A percentile compares a stretch with the other conserved stretches of the same genome.
phyloP scores from a whole-genome alignment of 2,797 vertebrate species.

The Danio aesculapii region DNA sequence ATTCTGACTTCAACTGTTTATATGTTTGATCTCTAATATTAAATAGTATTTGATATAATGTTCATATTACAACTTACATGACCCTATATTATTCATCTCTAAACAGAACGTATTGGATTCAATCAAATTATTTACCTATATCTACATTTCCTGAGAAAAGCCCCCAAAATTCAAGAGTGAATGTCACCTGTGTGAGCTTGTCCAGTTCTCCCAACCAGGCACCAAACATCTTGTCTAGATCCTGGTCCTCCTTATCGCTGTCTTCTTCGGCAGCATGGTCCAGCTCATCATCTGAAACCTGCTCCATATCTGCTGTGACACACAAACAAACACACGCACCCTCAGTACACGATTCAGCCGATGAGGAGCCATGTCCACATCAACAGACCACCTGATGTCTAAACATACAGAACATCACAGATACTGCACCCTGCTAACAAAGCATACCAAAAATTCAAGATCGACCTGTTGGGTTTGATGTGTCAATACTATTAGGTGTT shows the following conservation, averaged over 20 bases:
- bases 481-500: not conserved
- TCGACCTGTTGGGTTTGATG: not conserved
- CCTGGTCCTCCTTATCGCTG: slow-evolving; percentile 98
- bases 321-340: slow-evolving; percentile 24
- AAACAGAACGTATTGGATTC: not conserved
- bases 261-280: slow-evolving; percentile 96
- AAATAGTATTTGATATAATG: not conserved
- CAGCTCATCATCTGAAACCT: slow-evolving; percentile 95
- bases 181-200: slow-evolving; percentile 85
- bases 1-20: too few relatives aligned
- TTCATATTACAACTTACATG: not conserved
- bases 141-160: not conserved
- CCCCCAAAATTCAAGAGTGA: not conserved
- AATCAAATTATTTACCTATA: not conserved
- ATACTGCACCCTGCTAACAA: slow-evolving; percentile 3
- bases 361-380: not conserved
- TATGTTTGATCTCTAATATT: too few relatives aligned
- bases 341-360: not conserved
- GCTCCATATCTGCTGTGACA: slow-evolving; percentile 88
- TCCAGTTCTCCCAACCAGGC: slow-evolving; percentile 88
- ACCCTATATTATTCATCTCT: too few relatives aligned
- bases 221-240: slow-evolving; percentile 90
- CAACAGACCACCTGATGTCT: not conserved
- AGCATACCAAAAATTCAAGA: slow-evolving; percentile 8
- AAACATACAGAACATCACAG: slow-evolving; percentile 8